Conservation (phyloP, 1,140 invertebrate species). For the Solenopsis fugax region DNA sequence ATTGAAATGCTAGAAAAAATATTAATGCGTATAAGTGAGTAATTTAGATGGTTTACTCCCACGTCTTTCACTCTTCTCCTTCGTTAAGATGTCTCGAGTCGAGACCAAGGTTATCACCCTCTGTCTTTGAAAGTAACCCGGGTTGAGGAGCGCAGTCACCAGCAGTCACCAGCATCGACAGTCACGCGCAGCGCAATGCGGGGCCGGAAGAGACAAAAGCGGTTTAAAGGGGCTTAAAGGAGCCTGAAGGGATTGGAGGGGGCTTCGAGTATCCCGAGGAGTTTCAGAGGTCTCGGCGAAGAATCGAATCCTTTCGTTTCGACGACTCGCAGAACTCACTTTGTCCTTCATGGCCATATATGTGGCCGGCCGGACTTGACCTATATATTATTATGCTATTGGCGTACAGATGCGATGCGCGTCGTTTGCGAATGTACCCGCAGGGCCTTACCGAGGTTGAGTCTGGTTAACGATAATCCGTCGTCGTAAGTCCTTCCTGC, state of each 20-base stretch:
- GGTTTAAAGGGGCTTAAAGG: no score
- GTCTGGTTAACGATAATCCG: neutral
- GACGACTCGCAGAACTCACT: conserved; percentile 73
- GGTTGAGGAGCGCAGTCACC: neutral
- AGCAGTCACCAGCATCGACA: no score
- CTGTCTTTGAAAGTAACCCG: conserved; percentile 1
- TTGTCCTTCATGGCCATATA: conserved; percentile 80
- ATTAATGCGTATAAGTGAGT: neutral
- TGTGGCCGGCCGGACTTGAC: conserved; percentile 85
- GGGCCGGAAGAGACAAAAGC: no score
- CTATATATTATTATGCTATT: conserved; percentile 85
- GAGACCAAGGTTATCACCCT: conserved; percentile 26
- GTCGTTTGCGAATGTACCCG: conserved; percentile 71
- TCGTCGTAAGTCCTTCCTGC: conserved; percentile 73
- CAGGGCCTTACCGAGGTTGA: conserved; percentile 64
- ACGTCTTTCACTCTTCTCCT: neutral
- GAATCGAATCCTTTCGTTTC: conserved; percentile 78
- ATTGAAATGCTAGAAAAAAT: neutral
- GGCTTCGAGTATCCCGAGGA: no score
- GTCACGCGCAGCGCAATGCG: neutral
- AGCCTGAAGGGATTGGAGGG: no score
- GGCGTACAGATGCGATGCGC: conserved; percentile 83
- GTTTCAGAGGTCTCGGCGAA: neutral
- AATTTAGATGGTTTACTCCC: neutral
- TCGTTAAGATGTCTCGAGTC: neutral